Conservation (phyloP, 1,140 invertebrate species). For the Danaus plexippus region DNA sequence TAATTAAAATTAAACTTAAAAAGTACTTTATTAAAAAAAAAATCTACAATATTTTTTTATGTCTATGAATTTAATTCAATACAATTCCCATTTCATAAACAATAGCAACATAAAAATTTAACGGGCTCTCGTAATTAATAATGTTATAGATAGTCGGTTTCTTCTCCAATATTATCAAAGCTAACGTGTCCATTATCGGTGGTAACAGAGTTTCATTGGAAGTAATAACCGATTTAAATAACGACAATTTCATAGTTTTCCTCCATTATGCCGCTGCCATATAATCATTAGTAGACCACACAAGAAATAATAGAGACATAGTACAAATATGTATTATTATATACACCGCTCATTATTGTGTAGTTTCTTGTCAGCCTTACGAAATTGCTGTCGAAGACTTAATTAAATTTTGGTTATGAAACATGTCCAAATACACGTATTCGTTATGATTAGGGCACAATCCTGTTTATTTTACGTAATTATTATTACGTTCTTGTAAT, state of each 20-base stretch:
- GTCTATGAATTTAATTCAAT: no score
- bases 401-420: constrained; percentile 55
- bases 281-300: constrained; percentile 61
- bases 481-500: constrained; percentile 31
- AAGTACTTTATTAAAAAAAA: no score
- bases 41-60: no score
- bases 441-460: constrained; percentile 39
- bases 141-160: constrained; percentile 36
- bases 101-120: no score
- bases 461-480: constrained; percentile 50
- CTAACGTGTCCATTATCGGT: constrained; percentile 55
- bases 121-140: no score
- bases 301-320: constrained; percentile 64
- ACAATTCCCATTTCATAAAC: no score
- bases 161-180: constrained; percentile 46
- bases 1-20: no score
- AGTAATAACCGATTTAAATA: constrained; percentile 61
- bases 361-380: constrained; percentile 29
- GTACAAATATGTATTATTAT: constrained; percentile 52
- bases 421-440: constrained; percentile 41
- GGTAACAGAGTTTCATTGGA: constrained; percentile 46
- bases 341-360: constrained; percentile 19
- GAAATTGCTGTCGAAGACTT: constrained; percentile 42
- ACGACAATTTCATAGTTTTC: constrained; percentile 52
- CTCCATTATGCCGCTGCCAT: constrained; percentile 45